These are phyloP conservation scores for Hymenochirus boettgeri DNA, from an alignment of 2,113 vertebrate species.

Conservation along the genomic window DNA sequence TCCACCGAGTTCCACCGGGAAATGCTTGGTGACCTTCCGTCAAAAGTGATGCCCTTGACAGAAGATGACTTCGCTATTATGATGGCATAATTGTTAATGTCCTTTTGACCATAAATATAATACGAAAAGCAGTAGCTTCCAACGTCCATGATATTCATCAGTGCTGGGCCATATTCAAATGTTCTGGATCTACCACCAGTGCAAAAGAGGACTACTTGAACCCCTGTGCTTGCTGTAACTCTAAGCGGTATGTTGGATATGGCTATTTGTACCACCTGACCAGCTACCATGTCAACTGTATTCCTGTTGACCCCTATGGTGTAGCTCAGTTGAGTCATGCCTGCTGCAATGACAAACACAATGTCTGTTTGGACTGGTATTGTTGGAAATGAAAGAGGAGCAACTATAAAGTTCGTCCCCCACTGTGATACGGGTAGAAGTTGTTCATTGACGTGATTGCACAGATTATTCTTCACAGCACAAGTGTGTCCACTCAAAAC, in stretches of 20 bases:
- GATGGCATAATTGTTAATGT: constrained; percentile 54
- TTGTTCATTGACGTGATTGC: constrained; percentile 72
- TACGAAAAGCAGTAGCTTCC: constrained; percentile 61
- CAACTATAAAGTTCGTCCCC: constrained; percentile 62
- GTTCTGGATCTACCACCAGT: constrained; percentile 46
- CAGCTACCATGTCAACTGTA: constrained; percentile 44
- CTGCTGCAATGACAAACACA: constrained; percentile 59
- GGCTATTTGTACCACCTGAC: constrained; percentile 43
- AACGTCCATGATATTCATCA: constrained; percentile 55
- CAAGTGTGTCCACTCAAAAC: constrained; percentile 70
- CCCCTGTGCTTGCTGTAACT: constrained; percentile 57
- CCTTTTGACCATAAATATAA: constrained; percentile 45
- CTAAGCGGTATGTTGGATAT: constrained; percentile 45
- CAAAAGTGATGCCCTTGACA: constrained; percentile 45
- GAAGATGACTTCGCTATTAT: constrained; percentile 52
- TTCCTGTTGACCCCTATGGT: constrained; percentile 6
- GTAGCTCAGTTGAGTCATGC: constrained; percentile 54
- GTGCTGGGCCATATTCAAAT: constrained; percentile 55
- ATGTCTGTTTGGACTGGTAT: constrained; percentile 55
- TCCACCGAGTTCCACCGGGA: constrained; percentile 53
- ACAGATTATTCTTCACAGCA: constrained; percentile 55
- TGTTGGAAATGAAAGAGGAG: constrained; percentile 51
- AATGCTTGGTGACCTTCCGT: constrained; percentile 34
- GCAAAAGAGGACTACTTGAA: constrained; percentile 68
- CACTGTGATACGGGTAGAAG: constrained; percentile 62